phyloP scores from a whole-genome alignment of 2,113 vertebrate species.

The Brachyhypopomus occidentalis region DNA sequence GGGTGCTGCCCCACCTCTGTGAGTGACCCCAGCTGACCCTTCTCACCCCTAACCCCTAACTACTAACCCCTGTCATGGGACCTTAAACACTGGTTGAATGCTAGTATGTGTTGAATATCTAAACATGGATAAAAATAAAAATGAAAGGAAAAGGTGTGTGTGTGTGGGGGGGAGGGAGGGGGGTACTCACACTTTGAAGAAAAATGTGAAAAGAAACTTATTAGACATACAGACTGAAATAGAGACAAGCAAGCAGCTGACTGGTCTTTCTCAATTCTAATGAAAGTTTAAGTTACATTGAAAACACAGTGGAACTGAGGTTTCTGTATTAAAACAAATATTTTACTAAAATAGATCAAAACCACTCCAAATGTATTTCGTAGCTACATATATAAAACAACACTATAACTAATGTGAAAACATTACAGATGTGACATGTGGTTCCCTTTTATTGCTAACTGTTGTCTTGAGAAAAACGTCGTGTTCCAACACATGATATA shows the following conservation, averaged over 20 bases:
- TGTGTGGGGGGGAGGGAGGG: no score
- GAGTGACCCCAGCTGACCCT: constrained; percentile 58
- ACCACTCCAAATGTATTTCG: constrained; percentile 69
- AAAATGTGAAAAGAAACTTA: constrained; percentile 22
- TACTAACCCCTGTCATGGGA: constrained; percentile 65
- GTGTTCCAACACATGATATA: constrained; percentile 76
- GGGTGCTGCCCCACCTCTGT: constrained; percentile 59
- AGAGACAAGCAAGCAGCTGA: background rate
- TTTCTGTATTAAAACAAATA: constrained; percentile 73
- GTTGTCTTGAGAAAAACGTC: constrained; percentile 78
- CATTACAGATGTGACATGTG: constrained; percentile 74
- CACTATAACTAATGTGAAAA: constrained; percentile 79
- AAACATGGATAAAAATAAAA: constrained; percentile 31
- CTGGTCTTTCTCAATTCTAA: constrained; percentile 7
- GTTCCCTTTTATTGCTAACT: constrained; percentile 76
- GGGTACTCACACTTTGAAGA: constrained; percentile 45
- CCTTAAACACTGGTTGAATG: constrained; percentile 49
- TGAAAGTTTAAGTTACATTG: constrained; percentile 11
- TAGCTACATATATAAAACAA: constrained; percentile 76
- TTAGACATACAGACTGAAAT: background rate
- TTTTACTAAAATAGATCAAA: constrained; percentile 74
- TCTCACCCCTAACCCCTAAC: constrained; percentile 55
- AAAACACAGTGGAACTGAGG: constrained; percentile 58
- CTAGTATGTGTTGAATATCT: constrained; percentile 33
- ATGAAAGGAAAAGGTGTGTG: constrained; percentile 58